Percentiles rank a stretch among this genome's conserved stretches.
phyloP scores from a whole-genome alignment of 2,888 invertebrate genomes.

The Torymus aiolomorphi region DNA sequence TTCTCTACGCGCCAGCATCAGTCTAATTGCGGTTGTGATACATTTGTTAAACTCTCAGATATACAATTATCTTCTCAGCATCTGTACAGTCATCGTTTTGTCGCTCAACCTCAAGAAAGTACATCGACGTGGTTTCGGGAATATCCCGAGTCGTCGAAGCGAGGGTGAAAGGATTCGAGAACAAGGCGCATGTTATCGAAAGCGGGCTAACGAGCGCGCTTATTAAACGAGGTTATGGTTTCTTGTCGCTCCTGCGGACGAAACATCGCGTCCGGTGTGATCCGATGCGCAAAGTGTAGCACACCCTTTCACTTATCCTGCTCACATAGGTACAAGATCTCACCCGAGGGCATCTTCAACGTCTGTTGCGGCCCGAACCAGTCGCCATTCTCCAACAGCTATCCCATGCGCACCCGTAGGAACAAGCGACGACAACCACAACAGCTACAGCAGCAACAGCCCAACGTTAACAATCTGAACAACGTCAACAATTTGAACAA shows the following conservation, averaged over 20 bases:
- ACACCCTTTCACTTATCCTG: slow-evolving; percentile 47
- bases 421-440: slow-evolving; percentile 27
- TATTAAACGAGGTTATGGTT: slow-evolving; percentile 45
- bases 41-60: too few relatives aligned
- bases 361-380: slow-evolving; percentile 37
- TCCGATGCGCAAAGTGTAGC: slow-evolving; percentile 40
- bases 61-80: too few relatives aligned
- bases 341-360: slow-evolving; percentile 43
- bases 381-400: background rate
- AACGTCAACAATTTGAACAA: background rate
- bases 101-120: too few relatives aligned
- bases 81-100: too few relatives aligned
- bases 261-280: slow-evolving; percentile 47
- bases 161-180: too few relatives aligned
- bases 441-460: background rate
- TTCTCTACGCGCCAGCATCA: too few relatives aligned
- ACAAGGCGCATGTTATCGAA: too few relatives aligned
- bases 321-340: slow-evolving; percentile 48
- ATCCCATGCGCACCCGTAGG: slow-evolving; percentile 30
- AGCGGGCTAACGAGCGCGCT: too few relatives aligned
- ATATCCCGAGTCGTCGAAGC: too few relatives aligned
- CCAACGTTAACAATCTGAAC: background rate
- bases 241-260: slow-evolving; percentile 48
- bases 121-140: too few relatives aligned
- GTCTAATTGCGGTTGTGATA: too few relatives aligned